Percentiles rank a stretch among this genome's conserved stretches.
Conservation (phyloP, 2,113 vertebrate genomes). For the Oncorhynchus masou region DNA sequence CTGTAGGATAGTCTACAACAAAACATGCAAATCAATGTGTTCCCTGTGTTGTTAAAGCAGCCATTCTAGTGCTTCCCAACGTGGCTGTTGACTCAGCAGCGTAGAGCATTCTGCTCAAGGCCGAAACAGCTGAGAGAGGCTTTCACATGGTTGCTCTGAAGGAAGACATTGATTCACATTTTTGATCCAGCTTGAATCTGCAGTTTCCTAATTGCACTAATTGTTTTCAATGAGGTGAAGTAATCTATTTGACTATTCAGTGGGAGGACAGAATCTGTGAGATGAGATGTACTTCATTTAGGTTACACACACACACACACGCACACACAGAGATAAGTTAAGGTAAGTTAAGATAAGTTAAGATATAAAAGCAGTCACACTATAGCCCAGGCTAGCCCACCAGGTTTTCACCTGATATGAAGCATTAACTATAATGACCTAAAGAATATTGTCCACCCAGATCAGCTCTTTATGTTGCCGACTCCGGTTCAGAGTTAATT, state of each 20-base stretch:
- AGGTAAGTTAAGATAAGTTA: no score
- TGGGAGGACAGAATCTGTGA: not conserved
- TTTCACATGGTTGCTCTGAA: not conserved
- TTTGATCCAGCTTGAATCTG: constrained; percentile 1
- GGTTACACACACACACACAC: no score
- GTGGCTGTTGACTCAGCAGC: no score
- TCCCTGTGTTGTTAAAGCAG: not conserved
- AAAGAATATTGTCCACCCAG: no score
- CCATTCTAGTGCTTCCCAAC: not conserved
- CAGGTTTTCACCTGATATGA: no score
- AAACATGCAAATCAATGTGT: not conserved
- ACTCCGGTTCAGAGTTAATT: no score
- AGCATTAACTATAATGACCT: no score
- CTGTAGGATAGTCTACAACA: not conserved
- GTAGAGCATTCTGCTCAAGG: not conserved
- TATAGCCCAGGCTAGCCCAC: no score
- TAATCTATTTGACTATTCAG: constrained; percentile 16
- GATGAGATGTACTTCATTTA: not conserved
- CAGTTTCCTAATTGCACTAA: constrained; percentile 8
- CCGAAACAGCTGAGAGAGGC: not conserved
- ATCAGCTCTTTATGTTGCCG: no score
- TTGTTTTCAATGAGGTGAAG: constrained; percentile 20
- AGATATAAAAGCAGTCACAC: no score
- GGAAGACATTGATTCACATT: not conserved
- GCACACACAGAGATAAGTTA: no score